Percentiles rank a stretch among this genome's conserved stretches.
These are phyloP conservation scores for Lutjanus campechanus DNA, from an alignment of 2,797 vertebrate genomes.

Conservation along the genomic window DNA sequence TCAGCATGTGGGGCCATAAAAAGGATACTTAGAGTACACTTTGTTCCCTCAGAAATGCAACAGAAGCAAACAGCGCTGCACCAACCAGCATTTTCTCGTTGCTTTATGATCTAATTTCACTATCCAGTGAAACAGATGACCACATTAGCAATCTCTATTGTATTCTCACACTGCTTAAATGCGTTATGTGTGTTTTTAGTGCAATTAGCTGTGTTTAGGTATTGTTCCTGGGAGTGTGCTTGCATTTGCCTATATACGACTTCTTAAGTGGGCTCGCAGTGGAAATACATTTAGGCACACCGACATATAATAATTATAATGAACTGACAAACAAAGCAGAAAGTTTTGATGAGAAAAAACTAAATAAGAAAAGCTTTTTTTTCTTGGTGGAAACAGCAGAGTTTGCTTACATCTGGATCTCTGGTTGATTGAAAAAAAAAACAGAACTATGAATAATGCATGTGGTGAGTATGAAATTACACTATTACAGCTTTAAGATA, in stretches of 20 bases:
- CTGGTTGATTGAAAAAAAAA: constrained; percentile 36
- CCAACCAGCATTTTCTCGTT: constrained; percentile 72
- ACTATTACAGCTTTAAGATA: constrained; percentile 70
- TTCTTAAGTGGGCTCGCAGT: constrained; percentile 56
- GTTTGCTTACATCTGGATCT: constrained; percentile 52
- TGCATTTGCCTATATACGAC: constrained; percentile 46
- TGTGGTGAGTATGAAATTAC: constrained; percentile 51
- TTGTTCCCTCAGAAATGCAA: constrained; percentile 71
- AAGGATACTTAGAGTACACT: constrained; percentile 66
- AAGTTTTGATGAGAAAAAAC: constrained; percentile 51
- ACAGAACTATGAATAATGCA: constrained; percentile 60
- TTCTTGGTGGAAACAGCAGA: constrained; percentile 17
- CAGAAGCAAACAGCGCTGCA: constrained; percentile 78
- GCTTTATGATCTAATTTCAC: constrained; percentile 83
- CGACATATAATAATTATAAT: constrained; percentile 66
- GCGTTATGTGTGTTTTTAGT: constrained; percentile 62
- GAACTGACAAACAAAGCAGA: constrained; percentile 53
- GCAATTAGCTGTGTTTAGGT: constrained; percentile 67
- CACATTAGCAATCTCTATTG: constrained; percentile 76
- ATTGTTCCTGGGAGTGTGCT: constrained; percentile 72
- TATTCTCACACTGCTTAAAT: constrained; percentile 62
- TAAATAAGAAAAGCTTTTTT: constrained; percentile 19
- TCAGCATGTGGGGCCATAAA: constrained; percentile 74
- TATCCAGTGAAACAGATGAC: constrained; percentile 81
- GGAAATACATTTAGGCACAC: constrained; percentile 54